Conservation (phyloP, 1,140 invertebrate genomes). For the Arion vulgaris region DNA sequence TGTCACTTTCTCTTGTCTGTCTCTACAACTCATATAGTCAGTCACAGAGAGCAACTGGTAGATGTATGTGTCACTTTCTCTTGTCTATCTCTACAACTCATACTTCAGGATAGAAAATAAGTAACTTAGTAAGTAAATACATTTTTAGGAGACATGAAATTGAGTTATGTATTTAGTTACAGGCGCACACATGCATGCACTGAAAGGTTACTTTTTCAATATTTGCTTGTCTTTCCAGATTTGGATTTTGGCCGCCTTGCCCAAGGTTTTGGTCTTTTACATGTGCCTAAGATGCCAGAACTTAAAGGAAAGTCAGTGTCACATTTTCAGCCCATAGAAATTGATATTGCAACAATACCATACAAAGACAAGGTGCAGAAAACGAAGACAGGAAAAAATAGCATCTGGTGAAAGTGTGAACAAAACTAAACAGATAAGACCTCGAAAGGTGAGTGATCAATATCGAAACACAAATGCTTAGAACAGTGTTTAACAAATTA, state of each 20-base stretch:
- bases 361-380: slow-evolving; percentile 76
- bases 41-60: too few species aligned
- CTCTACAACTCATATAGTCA: too few species aligned
- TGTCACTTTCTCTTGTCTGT: too few species aligned
- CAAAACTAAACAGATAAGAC: slow-evolving; percentile 14
- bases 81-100: too few species aligned
- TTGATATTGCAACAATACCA: slow-evolving; percentile 84
- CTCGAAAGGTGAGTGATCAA: slow-evolving; percentile 9
- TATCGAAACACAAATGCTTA: too few species aligned
- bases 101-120: too few species aligned
- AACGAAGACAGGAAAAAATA: slow-evolving; percentile 12
- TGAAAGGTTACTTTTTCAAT: not conserved
- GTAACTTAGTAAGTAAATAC: too few species aligned
- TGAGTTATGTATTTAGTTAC: too few species aligned
- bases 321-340: slow-evolving; percentile 79
- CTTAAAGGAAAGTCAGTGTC: slow-evolving; percentile 77
- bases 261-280: slow-evolving; percentile 89
- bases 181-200: too few species aligned
- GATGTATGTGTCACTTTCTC: too few species aligned
- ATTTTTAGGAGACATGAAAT: too few species aligned
- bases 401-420: slow-evolving; percentile 6
- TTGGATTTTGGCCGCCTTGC: slow-evolving; percentile 89
- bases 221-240: slow-evolving; percentile 75
- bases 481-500: too few species aligned
- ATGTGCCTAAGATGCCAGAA: slow-evolving; percentile 96